A percentile compares a stretch with the other conserved stretches of the same genome.
These are phyloP conservation scores for Malurus splendens DNA, from an alignment of 2,797 vertebrate species.

Conservation along the genomic window DNA sequence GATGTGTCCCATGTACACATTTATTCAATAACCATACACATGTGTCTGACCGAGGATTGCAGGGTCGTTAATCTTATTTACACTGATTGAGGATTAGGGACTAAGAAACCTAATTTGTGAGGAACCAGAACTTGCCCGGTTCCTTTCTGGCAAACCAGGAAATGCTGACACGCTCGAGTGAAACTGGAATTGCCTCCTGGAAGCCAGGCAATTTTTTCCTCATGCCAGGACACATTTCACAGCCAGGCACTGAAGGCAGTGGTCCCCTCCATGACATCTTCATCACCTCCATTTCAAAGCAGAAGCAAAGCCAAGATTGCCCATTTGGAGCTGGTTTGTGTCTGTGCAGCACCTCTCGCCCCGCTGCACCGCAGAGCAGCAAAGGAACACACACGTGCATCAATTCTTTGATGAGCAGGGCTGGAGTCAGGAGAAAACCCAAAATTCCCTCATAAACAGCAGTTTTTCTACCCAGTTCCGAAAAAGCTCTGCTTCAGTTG, in stretches of 20 bases:
- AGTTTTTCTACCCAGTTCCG: background rate
- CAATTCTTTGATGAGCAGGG: background rate
- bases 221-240: background rate
- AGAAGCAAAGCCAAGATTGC: background rate
- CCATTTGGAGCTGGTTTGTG: background rate
- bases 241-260: background rate
- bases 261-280: background rate
- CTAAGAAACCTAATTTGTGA: background rate
- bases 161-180: background rate
- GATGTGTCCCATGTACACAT: background rate
- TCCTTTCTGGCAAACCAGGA: background rate
- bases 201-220: background rate
- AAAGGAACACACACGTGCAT: accelerated
- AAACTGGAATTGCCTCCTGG: background rate
- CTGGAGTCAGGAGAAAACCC: background rate
- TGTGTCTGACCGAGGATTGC: background rate
- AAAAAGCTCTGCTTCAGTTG: background rate
- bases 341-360: background rate
- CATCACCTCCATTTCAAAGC: background rate
- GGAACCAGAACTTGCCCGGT: background rate
- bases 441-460: background rate
- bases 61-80: background rate
- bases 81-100: background rate
- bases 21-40: background rate
- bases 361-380: background rate